Conservation (phyloP, 2,113 vertebrate species). For the human region GRCh38 chr13:105137001-105137500, state of each 20-base stretch:
- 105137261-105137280: not conserved
- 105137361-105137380: not conserved
- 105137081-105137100: not conserved
- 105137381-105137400: not conserved
- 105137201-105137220: not conserved
- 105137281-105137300: fast-evolving
- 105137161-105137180: not conserved
- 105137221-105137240: not conserved
- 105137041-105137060: not conserved
- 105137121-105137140: not conserved
- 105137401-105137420: fast-evolving
- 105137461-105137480: not conserved
- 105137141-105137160: not conserved
- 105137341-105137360: not conserved
- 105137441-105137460: not conserved
- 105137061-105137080: not conserved
- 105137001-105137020: not conserved
- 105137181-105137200: not conserved
- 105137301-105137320: not conserved
- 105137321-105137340: no score
- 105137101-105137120: not conserved
- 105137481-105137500: not conserved
- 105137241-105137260: not conserved
- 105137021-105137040: not conserved
- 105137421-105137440: not conserved